phyloP scores from a whole-genome alignment of 2,888 invertebrate species.

The Orthosia incerta region DNA sequence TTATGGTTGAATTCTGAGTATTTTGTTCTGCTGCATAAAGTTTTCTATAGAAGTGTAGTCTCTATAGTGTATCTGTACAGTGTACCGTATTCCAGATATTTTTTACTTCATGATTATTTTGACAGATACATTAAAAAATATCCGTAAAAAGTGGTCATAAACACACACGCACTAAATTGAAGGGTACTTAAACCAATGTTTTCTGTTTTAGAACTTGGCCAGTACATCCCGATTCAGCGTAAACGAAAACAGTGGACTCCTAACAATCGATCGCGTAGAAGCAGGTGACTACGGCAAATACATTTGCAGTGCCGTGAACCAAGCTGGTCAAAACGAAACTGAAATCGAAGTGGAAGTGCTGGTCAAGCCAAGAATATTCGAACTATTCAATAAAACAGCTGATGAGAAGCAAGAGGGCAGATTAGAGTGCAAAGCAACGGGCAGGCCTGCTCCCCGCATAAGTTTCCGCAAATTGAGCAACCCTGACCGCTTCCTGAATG shows the following conservation, averaged over 20 bases:
- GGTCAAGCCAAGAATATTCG: slow-evolving; percentile 95
- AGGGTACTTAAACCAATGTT: not conserved
- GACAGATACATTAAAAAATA: too few relatives aligned
- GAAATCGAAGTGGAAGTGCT: slow-evolving; percentile 93
- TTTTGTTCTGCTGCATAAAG: too few relatives aligned
- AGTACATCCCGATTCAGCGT: slow-evolving; percentile 92
- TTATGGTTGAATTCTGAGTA: too few relatives aligned
- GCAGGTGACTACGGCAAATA: slow-evolving; percentile 95
- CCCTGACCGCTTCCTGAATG: slow-evolving; percentile 92
- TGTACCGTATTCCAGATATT: not conserved
- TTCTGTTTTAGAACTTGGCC: slow-evolving; percentile 91
- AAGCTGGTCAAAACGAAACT: slow-evolving; percentile 93
- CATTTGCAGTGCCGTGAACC: slow-evolving; percentile 95
- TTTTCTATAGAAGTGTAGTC: too few relatives aligned
- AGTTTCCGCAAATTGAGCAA: slow-evolving; percentile 95
- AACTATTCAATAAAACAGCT: slow-evolving; percentile 94
- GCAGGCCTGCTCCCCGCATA: slow-evolving; percentile 95
- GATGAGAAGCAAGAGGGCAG: slow-evolving; percentile 92
- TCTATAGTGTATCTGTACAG: too few relatives aligned
- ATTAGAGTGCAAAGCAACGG: slow-evolving; percentile 94
- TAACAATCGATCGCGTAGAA: slow-evolving; percentile 94
- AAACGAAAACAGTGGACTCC: slow-evolving; percentile 93
- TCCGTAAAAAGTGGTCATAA: too few relatives aligned
- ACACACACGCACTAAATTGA: too few relatives aligned
- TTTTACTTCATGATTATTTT: too few relatives aligned